Evolutionary conservation across 2,888 invertebrate genomes (phyloP), one percentile per base, ranked within the genome.

Genomic region (Eurois occulta): DNA sequence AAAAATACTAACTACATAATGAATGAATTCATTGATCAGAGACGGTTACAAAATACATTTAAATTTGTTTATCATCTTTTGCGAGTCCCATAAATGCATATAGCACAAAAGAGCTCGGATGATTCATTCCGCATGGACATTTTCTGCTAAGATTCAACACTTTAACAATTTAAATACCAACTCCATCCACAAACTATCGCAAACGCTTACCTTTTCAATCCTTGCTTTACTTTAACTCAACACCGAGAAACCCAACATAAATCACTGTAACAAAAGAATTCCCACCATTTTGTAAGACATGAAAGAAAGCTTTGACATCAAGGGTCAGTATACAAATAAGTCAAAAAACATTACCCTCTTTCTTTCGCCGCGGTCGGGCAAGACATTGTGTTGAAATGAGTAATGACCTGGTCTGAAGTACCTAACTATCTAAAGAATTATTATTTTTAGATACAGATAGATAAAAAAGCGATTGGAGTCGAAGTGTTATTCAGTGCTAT

Each of bases 281-380:
- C 72, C 32, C 86, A 73, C 77, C 78, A 83, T 68, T 83, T 67
- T 73, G 73, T 83, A 5, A 41, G 64, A 64, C 83, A 70, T 80
- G 69, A 86, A 83, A 83, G 77, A 86, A 80, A 78, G 60, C 79
- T 86, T 79, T 77, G 76, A 83, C 84, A 73, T 71, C 60, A 55
- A 77, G 78, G 88, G 84, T 80, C 84, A 86, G 72, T 80, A 74
- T 77, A 76, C 75, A 88, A 86, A 86, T 80, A 86, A 78, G 74
- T 80, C 28, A 86, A 88, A 86, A 86, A 88, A 83, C 65, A 88
- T 80, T 68, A 77, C 72, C 84, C 75, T 71, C 72, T 73, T 86
- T 72, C 72, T 73, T 83, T 75, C 64, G 35, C 70, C 74, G 60
- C 71, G 48, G 73, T 74, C 48, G 68, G 67, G 28, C 72, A 80